These are phyloP conservation scores for Enteromius mattozi DNA, from an alignment of 2,797 vertebrate species.

Conservation along the genomic window DNA sequence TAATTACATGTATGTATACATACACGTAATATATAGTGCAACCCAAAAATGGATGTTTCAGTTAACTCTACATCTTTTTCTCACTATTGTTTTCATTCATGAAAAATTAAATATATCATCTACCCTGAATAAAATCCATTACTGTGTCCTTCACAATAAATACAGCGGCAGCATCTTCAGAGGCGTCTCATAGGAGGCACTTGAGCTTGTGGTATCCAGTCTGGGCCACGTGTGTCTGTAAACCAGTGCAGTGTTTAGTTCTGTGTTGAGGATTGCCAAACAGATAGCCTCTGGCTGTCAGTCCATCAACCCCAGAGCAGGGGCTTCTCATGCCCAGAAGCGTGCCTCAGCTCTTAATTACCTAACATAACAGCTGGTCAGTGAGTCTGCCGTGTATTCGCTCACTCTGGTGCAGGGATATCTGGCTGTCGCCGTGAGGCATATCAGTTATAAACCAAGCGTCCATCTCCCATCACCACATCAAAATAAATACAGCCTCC, in stretches of 20 bases:
- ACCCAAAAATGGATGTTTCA: background rate
- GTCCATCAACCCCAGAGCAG: conserved; percentile 46
- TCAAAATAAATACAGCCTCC: conserved; percentile 1
- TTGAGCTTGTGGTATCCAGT: conserved; percentile 17
- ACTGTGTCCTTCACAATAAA: background rate
- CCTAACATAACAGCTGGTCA: conserved; percentile 55
- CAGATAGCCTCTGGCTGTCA: conserved; percentile 58
- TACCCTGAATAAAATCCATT: background rate
- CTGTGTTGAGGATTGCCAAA: conserved; percentile 51
- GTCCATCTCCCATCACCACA: conserved; percentile 12
- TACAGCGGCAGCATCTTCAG: background rate
- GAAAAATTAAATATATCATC: background rate
- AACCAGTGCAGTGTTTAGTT: conserved; percentile 22
- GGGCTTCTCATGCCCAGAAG: conserved; percentile 33
- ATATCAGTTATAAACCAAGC: conserved; percentile 22
- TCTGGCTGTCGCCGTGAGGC: conserved; percentile 46
- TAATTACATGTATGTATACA: no score
- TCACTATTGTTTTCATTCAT: background rate
- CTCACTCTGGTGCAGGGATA: conserved; percentile 9
- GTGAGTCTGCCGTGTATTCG: conserved; percentile 44
- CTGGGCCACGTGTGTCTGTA: conserved; percentile 4
- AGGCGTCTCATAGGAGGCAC: background rate
- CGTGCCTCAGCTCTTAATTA: conserved; percentile 56
- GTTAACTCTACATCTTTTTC: background rate
- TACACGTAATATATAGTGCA: no score